These are phyloP conservation scores for Lithophane socia DNA, from an alignment of 2,888 invertebrate genomes.

Conservation along the genomic window DNA sequence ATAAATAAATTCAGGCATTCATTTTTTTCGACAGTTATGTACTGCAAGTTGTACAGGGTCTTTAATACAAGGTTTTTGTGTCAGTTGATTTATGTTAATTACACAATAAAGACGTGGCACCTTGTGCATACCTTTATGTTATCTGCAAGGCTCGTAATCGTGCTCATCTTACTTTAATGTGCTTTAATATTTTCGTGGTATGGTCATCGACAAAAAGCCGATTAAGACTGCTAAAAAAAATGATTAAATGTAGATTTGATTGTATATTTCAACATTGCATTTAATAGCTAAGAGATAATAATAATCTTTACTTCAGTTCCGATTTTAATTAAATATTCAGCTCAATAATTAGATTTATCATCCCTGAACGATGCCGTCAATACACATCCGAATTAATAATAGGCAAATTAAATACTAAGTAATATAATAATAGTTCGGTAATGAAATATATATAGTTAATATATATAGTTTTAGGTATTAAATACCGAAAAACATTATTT, in stretches of 20 bases:
- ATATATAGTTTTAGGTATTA: background rate
- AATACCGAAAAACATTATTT: slow-evolving; percentile 30
- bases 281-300: background rate
- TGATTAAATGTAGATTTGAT: no score
- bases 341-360: background rate
- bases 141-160: background rate
- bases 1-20: slow-evolving; percentile 13
- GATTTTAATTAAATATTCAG: background rate
- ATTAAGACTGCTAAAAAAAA: no score
- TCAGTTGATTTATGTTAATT: slow-evolving; percentile 18
- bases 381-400: background rate
- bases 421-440: background rate
- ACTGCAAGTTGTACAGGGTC: background rate
- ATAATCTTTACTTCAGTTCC: background rate
- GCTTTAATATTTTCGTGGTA: background rate
- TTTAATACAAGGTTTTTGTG: slow-evolving; percentile 11
- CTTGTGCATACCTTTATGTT: background rate
- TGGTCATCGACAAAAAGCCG: background rate
- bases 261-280: background rate
- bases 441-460: slow-evolving; percentile 25
- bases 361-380: background rate
- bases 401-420: background rate
- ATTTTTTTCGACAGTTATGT: background rate
- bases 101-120: slow-evolving; percentile 28
- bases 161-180: background rate